A percentile compares a stretch with the other conserved stretches of the same genome.
These are phyloP conservation scores for Mungos mungo DNA, from an alignment of 2,113 vertebrate genomes.

Conservation along the genomic window DNA sequence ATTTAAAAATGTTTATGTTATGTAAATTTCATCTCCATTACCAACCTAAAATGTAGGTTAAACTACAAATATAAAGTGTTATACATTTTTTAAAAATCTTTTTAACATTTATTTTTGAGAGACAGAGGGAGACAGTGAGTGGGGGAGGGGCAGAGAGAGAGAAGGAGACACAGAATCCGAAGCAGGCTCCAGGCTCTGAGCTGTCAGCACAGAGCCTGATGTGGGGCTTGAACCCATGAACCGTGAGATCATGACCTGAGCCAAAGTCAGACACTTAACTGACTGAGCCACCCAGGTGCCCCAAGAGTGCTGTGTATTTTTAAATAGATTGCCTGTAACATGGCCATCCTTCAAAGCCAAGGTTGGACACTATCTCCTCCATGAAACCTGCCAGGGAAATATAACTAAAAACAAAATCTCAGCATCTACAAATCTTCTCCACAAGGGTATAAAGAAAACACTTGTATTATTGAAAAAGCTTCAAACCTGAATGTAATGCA, in stretches of 20 bases:
- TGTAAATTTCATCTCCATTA: neutral
- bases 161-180: no score
- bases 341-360: neutral
- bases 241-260: no score
- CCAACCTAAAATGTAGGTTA: neutral
- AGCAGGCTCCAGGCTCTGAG: no score
- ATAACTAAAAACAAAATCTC: neutral
- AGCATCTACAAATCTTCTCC: neutral
- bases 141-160: no score
- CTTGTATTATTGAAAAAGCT: neutral
- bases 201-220: no score
- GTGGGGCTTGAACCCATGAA: no score
- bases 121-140: no score
- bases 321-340: neutral
- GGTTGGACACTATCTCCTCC: neutral
- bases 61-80: neutral
- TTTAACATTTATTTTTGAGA: no score
- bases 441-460: neutral
- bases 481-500: neutral
- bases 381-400: neutral
- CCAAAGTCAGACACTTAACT: no score
- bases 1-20: neutral
- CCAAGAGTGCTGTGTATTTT: neutral
- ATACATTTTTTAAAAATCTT: neutral
- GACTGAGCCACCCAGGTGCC: no score